A percentile compares a stretch with the other conserved stretches of the same genome.
These are phyloP conservation scores for Scolopax mira DNA, from an alignment of 2,113 vertebrate genomes.

Conservation along the genomic window DNA sequence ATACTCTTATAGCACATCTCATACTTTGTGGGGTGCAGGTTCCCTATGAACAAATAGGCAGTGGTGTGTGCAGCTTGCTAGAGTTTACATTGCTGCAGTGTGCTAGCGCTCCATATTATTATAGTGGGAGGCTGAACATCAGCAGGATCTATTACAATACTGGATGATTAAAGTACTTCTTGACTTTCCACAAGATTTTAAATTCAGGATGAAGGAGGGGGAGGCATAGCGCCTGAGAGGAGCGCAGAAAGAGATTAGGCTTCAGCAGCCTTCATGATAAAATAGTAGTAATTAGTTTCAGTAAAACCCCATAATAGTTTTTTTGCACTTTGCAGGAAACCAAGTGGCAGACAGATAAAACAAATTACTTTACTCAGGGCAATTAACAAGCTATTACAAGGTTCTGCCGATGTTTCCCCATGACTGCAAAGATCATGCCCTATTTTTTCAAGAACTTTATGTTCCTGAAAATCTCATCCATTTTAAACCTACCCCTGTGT, in stretches of 20 bases:
- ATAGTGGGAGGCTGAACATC: constrained; percentile 41
- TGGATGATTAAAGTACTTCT: constrained; percentile 66
- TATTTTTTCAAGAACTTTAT: constrained; percentile 68
- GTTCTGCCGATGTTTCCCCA: constrained; percentile 60
- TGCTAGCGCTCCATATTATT: constrained; percentile 42
- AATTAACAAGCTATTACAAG: constrained; percentile 74
- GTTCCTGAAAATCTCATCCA: constrained; percentile 25
- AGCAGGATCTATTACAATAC: constrained; percentile 53
- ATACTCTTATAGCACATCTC: not conserved
- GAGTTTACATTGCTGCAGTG: not conserved
- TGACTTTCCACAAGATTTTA: constrained; percentile 63
- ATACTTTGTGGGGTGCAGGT: not conserved
- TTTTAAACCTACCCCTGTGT: not conserved
- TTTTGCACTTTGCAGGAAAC: constrained; percentile 66
- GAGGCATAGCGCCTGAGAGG: constrained; percentile 2
- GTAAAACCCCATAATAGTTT: constrained; percentile 72
- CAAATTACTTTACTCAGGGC: constrained; percentile 73
- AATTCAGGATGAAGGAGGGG: constrained; percentile 62
- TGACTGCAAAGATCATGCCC: constrained; percentile 54
- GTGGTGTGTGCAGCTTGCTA: not conserved
- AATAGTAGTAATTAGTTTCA: constrained; percentile 77
- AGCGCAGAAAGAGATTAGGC: constrained; percentile 48
- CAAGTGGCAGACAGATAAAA: constrained; percentile 76
- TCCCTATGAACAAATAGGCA: not conserved
- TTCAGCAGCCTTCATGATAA: constrained; percentile 72